These are phyloP conservation scores for Trinorchestia longiramus DNA, from an alignment of 1,140 invertebrate species.

Conservation along the genomic window DNA sequence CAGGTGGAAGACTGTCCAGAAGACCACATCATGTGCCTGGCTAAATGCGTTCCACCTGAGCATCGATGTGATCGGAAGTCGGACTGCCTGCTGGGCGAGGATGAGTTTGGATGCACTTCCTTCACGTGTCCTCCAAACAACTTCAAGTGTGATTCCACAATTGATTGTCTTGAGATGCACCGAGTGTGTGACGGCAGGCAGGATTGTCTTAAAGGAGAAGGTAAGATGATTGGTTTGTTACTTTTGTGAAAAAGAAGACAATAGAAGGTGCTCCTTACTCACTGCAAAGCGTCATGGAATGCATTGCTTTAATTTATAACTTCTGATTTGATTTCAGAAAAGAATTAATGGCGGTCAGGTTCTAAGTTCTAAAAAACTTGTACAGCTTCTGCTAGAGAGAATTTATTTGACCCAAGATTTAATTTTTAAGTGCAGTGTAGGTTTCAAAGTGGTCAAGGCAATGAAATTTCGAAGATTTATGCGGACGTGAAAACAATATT, in stretches of 20 bases:
- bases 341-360: neutral
- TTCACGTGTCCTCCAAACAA: conserved; percentile 70
- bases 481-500: too few species aligned
- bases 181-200: conserved; percentile 87
- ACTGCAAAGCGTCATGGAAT: neutral
- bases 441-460: too few species aligned
- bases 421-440: neutral
- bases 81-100: conserved; percentile 76
- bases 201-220: conserved; percentile 89
- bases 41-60: conserved; percentile 73
- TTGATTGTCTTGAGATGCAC: conserved; percentile 75
- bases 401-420: neutral
- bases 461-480: too few species aligned
- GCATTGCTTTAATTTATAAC: neutral
- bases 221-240: conserved; percentile 69
- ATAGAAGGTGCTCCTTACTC: neutral
- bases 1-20: conserved; percentile 52
- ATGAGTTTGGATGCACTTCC: conserved; percentile 70
- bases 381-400: neutral
- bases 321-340: neutral
- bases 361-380: neutral
- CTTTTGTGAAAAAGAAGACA: neutral
- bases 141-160: conserved; percentile 65
- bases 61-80: conserved; percentile 77
- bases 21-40: conserved; percentile 56